phyloP scores from a whole-genome alignment of 2,888 invertebrate species.

The Cylloceria caligata region DNA sequence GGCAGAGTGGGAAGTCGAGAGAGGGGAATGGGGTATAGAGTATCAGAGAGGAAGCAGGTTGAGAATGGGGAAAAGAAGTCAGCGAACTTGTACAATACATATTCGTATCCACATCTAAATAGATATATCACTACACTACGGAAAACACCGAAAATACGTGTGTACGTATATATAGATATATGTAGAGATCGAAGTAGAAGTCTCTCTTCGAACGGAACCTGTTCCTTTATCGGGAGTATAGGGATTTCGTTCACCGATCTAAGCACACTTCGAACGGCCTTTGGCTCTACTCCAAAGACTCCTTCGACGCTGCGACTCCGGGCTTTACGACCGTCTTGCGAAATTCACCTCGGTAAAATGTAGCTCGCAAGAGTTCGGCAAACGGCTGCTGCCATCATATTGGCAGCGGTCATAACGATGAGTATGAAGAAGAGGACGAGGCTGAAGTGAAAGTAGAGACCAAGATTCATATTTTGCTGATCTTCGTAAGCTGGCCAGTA shows the following conservation, averaged over 20 bases:
- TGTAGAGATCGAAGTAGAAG: not conserved
- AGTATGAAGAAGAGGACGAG: not conserved
- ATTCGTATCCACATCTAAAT: not conserved
- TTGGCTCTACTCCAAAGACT: conserved; percentile 70
- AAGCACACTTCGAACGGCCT: conserved; percentile 57
- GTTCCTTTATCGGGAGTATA: conserved; percentile 63
- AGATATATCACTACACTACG: conserved; percentile 14
- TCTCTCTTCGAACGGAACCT: conserved; percentile 36
- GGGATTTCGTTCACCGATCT: conserved; percentile 67
- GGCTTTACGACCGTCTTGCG: conserved; percentile 65
- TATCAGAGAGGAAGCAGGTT: conserved; percentile 37
- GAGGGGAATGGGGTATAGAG: not conserved
- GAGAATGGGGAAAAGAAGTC: conserved; percentile 25
- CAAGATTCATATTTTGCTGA: conserved; percentile 38
- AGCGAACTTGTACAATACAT: conserved; percentile 31
- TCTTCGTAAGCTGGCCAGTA: not conserved
- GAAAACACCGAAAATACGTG: conserved; percentile 26
- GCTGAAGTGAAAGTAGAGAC: conserved; percentile 5
- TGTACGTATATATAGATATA: conserved; percentile 23
- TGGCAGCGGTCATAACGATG: conserved; percentile 7
- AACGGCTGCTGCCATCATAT: conserved; percentile 58
- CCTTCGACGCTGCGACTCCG: conserved; percentile 11
- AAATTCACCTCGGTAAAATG: conserved; percentile 61
- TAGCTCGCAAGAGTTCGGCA: conserved; percentile 49
- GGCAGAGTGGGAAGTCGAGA: conserved; percentile 10